Evolutionary conservation across 2,888 invertebrate species (phyloP), one percentile per base, ranked within the genome.

Genomic region (Ormia ochracea): DNA sequence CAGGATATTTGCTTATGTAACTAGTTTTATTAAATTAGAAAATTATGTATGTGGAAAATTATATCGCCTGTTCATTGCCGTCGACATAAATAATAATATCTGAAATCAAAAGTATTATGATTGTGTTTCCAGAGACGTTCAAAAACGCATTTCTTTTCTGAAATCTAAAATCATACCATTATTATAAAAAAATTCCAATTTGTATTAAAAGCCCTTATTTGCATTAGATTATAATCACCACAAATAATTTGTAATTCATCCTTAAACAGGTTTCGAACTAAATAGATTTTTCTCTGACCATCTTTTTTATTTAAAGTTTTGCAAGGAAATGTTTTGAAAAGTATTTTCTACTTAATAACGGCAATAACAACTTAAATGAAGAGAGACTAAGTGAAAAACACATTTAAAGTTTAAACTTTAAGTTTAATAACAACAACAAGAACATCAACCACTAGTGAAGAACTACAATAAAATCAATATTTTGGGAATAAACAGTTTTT

Each of bases 381-480:
- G 33, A 28, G n/a, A 1, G 48, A 36, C 63, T 63, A n/a, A 23
- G 2, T 33, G 33, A 45, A 74, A 65, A 74, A 31, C 23, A 10
- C 21, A 41, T 66, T 74, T 31, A 66, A 59, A 66, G 41, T 58
- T 58, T 43, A 59, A 56, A 58, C 28, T 48, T 65, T 48, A 48
- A 66, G n/a, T 45, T 2, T 10, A 48, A 23, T 19, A 68, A 50
- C 12, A 19, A 26, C 4, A 54, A 45, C 41, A 69, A 61, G n/a
- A n/a, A n/a, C n/a, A n/a, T n/a, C 21, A 26, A 21, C 7, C 33
- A 14, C 31, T 14, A 58, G 28, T 36, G 36, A 33, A 50, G 50
- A 48, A n/a, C n/a, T n/a, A n/a, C n/a, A 61, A 56, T 21, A 48
- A 74, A 74, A 74, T 74, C 56, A 66, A 68, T 66, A 78, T 43